These are phyloP conservation scores for Oligia latruncula DNA, from an alignment of 2,888 invertebrate genomes.

Conservation along the genomic window DNA sequence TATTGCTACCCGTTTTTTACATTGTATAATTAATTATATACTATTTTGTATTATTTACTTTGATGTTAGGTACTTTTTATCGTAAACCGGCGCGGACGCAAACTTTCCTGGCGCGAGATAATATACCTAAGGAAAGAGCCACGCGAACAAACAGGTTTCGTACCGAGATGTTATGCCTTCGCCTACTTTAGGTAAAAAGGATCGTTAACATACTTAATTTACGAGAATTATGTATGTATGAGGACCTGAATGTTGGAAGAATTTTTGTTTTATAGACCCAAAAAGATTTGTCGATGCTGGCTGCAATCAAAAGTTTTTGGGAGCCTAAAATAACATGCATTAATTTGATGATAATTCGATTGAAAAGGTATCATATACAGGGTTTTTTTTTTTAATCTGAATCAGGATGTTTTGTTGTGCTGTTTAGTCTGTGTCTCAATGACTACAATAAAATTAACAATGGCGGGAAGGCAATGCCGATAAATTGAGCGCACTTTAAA, in stretches of 20 bases:
- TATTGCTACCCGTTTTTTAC: conserved; percentile 1
- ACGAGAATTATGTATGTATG: background rate
- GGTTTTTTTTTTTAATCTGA: too few relatives aligned
- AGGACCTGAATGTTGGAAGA: background rate
- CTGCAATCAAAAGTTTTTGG: background rate
- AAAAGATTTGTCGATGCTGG: background rate
- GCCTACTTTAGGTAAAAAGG: conserved; percentile 12
- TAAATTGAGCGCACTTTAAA: conserved; percentile 10
- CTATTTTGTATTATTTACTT: conserved; percentile 27
- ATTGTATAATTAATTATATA: background rate
- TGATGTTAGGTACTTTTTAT: conserved; percentile 9
- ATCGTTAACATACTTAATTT: conserved; percentile 9
- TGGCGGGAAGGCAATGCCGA: conserved; percentile 34
- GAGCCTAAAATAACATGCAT: background rate
- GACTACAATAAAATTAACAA: conserved; percentile 18
- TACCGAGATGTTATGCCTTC: conserved; percentile 18
- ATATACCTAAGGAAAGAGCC: conserved; percentile 9
- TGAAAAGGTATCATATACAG: background rate
- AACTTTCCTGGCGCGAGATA: conserved; percentile 32
- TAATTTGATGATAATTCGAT: background rate
- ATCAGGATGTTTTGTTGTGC: conserved; percentile 9
- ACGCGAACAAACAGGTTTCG: conserved; percentile 47
- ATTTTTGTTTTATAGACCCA: background rate
- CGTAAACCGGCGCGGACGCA: background rate
- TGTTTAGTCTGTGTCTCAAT: conserved; percentile 4